Evolutionary conservation across 2,797 vertebrate species (phyloP), one percentile per base, ranked within the genome.

Genomic region (Poeciliopsis gracilis): DNA sequence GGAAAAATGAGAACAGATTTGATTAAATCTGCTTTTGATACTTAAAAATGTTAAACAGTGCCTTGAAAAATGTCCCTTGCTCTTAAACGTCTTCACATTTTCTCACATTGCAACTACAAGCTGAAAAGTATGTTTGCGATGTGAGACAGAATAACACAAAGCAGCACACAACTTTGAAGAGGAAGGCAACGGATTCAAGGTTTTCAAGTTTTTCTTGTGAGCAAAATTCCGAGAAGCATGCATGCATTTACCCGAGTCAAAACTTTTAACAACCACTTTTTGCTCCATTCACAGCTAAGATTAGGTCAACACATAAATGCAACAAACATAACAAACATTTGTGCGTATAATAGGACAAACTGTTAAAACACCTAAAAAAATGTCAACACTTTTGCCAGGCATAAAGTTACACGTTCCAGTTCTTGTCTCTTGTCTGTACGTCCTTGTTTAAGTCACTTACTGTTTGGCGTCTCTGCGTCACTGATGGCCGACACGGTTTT

Each of bases 401-500:
- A 43, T n/a, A 43, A 43, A 20, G 43, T 69, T 2, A 69, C 66
- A 25, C 41, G 9, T 76, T n/a, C 13, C 18, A 5, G 33, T 9
- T 49, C 25, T 49, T 20, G 36, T 41, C 57, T 15, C 38, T 49
- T 28, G 49, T 51, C n/a, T 38, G 7, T 36, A 43, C 63, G 46
- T 79, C 59, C 46, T 25, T 76, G 67, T 25, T 71, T 76, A 23
- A 73, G 72, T 79, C 82, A 93, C 94, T 45, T 94, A 96, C 96
- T 95, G 59, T 95, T 94, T 72, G 94, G 88, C 0, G 94, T 93
- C 86, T 96, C 95, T 13, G 93, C 87, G 86, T 94, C 88, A 0
- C 94, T 91, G 92, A 93, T 90, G 77, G 97, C 97, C 51, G 96
- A 89, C 33, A 93, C 95, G 2, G 96, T 96, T 92, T 99, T 99